These are phyloP conservation scores for Rosalia funebris DNA, from an alignment of 2,888 invertebrate genomes.

Conservation along the genomic window DNA sequence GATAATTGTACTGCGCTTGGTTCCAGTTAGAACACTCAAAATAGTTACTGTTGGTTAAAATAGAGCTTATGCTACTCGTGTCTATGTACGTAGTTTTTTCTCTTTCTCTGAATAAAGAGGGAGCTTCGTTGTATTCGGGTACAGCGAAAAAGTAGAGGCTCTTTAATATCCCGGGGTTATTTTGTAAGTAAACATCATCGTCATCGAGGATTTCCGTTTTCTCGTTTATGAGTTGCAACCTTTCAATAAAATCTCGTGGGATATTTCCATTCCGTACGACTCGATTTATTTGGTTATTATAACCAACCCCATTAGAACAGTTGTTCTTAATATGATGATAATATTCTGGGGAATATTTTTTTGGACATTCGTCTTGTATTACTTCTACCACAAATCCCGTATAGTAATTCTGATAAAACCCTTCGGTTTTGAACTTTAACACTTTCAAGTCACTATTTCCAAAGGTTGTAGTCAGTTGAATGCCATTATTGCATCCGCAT, in stretches of 20 bases:
- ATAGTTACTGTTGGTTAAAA: conserved; percentile 46
- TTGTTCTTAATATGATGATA: conserved; percentile 17
- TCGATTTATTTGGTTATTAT: conserved; percentile 47
- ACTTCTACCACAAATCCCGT: conserved; percentile 69
- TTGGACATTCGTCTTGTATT: conserved; percentile 68
- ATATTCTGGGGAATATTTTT: conserved; percentile 49
- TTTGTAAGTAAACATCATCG: conserved; percentile 13
- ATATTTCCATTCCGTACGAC: conserved; percentile 45
- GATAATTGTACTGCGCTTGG: conserved; percentile 40
- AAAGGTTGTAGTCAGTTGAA: conserved; percentile 59
- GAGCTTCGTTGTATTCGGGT: conserved; percentile 44
- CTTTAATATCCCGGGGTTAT: conserved; percentile 41
- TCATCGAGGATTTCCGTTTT: conserved; percentile 42
- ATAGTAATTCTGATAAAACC: conserved; percentile 59
- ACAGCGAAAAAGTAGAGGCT: conserved; percentile 55
- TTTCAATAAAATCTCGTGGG: conserved; percentile 34
- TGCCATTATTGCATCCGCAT: conserved; percentile 69
- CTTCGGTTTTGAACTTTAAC: conserved; percentile 62
- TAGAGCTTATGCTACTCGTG: conserved; percentile 45
- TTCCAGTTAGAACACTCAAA: conserved; percentile 48
- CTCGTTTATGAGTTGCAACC: conserved; percentile 48
- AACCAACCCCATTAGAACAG: conserved; percentile 8
- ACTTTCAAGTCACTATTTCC: conserved; percentile 62
- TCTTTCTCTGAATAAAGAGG: conserved; percentile 43
- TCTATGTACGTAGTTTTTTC: conserved; percentile 57